phyloP scores from a whole-genome alignment of 1,140 invertebrate genomes.

The Brachionus rotundiformis region DNA sequence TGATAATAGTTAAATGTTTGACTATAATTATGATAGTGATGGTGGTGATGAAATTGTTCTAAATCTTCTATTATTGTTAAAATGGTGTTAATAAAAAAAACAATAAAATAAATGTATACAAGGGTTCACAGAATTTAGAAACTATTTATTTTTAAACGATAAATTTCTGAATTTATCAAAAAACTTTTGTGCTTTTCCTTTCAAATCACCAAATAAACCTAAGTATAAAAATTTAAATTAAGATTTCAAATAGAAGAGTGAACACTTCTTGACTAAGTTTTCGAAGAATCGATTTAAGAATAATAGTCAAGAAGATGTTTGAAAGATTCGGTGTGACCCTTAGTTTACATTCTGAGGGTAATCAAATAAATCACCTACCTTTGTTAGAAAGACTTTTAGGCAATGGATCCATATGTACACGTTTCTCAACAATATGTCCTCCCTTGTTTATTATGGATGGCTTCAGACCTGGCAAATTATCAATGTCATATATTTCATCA shows the following conservation, averaged over 20 bases:
- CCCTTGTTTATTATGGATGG: constrained; percentile 6
- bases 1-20: constrained; percentile 34
- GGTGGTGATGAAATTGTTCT: constrained; percentile 25
- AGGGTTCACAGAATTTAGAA: constrained; percentile 25
- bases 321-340: background rate
- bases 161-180: constrained; percentile 41
- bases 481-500: constrained; percentile 41
- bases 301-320: background rate
- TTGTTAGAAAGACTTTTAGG: background rate
- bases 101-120: background rate
- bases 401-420: background rate
- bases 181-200: constrained; percentile 41
- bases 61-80: constrained; percentile 28
- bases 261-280: constrained; percentile 6
- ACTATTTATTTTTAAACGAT: background rate
- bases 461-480: constrained; percentile 16
- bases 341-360: background rate
- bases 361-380: constrained; percentile 19
- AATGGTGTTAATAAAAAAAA: background rate
- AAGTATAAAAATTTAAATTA: constrained; percentile 7
- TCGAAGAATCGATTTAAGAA: background rate
- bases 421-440: constrained; percentile 17
- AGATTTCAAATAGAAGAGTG: background rate
- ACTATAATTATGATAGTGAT: constrained; percentile 32
- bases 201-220: constrained; percentile 33